Conservation (phyloP, 2,888 invertebrate species). For the Tryphoninae sp. region DNA sequence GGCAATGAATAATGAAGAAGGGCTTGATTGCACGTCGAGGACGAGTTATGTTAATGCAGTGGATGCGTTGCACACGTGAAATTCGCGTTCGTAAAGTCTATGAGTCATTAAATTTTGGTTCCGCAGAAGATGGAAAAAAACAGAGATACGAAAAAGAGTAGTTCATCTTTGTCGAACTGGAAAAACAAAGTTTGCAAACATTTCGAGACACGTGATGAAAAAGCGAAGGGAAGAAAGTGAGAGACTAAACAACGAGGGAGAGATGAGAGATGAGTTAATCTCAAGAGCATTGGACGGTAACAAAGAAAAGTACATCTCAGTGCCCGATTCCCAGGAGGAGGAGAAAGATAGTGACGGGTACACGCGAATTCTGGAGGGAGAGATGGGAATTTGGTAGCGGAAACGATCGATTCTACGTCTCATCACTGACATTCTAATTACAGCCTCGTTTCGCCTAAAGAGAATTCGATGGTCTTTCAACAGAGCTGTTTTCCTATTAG, state of each 20-base stretch:
- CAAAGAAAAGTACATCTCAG: conserved; percentile 48
- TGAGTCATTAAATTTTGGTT: background rate
- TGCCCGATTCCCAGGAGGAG: conserved; percentile 28
- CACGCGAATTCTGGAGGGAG: conserved; percentile 27
- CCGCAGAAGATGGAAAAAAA: background rate
- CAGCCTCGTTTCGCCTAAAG: background rate
- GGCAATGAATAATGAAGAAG: conserved; percentile 65
- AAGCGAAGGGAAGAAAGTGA: background rate
- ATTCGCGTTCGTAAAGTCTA: conserved; percentile 40
- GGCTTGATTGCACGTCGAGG: conserved; percentile 71
- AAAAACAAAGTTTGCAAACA: conserved; percentile 15
- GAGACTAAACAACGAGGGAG: conserved; percentile 10
- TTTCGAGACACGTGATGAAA: background rate
- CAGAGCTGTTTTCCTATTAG: no score
- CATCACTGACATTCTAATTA: conserved; percentile 6
- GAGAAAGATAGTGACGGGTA: conserved; percentile 3
- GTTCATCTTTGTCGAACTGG: background rate
- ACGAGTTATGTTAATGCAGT: conserved; percentile 72
- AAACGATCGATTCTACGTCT: conserved; percentile 20
- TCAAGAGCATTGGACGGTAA: conserved; percentile 40
- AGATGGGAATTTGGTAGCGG: background rate
- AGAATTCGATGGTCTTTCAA: background rate
- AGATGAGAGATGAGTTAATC: conserved; percentile 28
- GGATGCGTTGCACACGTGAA: conserved; percentile 58
- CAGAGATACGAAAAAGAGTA: conserved; percentile 2